phyloP scores from a whole-genome alignment of 92 coral and sea anemone species.

The Porites evermanni region DNA sequence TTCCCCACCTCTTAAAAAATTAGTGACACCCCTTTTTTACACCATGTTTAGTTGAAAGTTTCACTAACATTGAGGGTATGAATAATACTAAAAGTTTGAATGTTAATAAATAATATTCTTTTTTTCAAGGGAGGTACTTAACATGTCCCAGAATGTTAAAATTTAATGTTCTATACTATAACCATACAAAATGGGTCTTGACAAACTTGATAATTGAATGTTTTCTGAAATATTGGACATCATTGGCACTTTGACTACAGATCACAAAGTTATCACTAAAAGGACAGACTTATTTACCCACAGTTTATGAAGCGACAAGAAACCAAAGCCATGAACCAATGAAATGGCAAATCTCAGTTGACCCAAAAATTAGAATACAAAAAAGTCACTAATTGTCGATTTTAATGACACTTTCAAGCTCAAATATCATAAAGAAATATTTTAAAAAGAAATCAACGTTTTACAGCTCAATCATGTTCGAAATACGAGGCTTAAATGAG shows the following conservation, averaged over 20 bases:
- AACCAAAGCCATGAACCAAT: conserved; percentile 13
- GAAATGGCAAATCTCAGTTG: neutral
- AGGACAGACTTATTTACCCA: conserved; percentile 14
- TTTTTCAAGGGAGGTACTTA: neutral
- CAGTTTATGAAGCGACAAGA: neutral
- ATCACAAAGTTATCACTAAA: conserved; percentile 17
- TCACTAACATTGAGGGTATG: too few species aligned
- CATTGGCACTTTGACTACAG: neutral
- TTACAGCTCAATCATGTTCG: conserved; percentile 12
- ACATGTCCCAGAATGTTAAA: neutral
- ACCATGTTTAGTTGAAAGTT: too few species aligned
- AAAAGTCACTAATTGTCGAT: conserved; percentile 34
- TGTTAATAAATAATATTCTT: neutral
- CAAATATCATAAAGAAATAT: conserved; percentile 11
- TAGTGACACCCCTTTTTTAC: too few species aligned
- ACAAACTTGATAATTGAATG: neutral
- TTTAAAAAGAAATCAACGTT: conserved; percentile 28
- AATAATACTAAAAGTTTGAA: too few species aligned
- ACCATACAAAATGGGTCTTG: neutral
- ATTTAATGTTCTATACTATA: neutral
- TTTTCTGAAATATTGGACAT: neutral
- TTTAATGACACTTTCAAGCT: conserved; percentile 24
- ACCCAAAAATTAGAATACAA: conserved; percentile 14
- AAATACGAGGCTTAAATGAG: neutral
- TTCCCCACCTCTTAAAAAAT: too few species aligned